A percentile compares a stretch with the other conserved stretches of the same genome.
Evolutionary conservation across 2,888 invertebrate genomes (phyloP).

Genomic region (Ennomos fuscantarius): DNA sequence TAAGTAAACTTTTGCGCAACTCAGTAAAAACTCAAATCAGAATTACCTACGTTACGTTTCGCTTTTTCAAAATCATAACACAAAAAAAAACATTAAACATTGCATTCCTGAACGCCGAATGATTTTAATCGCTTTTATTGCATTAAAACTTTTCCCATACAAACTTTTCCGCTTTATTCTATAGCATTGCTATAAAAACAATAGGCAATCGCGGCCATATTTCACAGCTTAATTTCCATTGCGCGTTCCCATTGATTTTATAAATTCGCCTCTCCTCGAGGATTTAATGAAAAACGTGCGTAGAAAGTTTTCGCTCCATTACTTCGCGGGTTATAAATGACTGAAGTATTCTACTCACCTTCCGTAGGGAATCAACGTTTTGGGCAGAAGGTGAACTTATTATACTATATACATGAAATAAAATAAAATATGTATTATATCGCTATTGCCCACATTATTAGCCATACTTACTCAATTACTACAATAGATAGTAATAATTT

Average conservation of each 20-base stretch:
- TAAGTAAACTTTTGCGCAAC: too few species aligned
- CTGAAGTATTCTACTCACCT: slow-evolving; percentile 51
- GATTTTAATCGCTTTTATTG: slow-evolving; percentile 21
- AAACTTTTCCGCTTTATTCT: slow-evolving; percentile 30
- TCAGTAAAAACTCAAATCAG: too few species aligned
- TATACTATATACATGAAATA: too few species aligned
- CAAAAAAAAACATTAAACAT: slow-evolving; percentile 8
- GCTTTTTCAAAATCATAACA: background rate
- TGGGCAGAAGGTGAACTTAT: slow-evolving; percentile 14
- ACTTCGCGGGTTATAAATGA: slow-evolving; percentile 67
- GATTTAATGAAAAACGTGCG: slow-evolving; percentile 77
- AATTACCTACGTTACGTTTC: background rate
- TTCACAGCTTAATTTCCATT: slow-evolving; percentile 59
- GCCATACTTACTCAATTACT: too few species aligned
- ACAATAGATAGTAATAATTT: too few species aligned
- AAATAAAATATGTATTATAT: too few species aligned
- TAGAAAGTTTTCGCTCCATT: slow-evolving; percentile 70
- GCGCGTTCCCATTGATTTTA: slow-evolving; percentile 63
- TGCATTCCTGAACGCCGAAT: slow-evolving; percentile 12
- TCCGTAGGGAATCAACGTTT: slow-evolving; percentile 10
- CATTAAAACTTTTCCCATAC: slow-evolving; percentile 24
- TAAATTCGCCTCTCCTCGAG: slow-evolving; percentile 58
- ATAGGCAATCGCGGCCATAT: slow-evolving; percentile 38
- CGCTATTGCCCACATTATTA: too few species aligned
- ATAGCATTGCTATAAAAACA: slow-evolving; percentile 28